A percentile compares a stretch with the other conserved stretches of the same genome.
Conservation (phyloP, 2,797 vertebrate species). For the Phataginus tricuspis region DNA sequence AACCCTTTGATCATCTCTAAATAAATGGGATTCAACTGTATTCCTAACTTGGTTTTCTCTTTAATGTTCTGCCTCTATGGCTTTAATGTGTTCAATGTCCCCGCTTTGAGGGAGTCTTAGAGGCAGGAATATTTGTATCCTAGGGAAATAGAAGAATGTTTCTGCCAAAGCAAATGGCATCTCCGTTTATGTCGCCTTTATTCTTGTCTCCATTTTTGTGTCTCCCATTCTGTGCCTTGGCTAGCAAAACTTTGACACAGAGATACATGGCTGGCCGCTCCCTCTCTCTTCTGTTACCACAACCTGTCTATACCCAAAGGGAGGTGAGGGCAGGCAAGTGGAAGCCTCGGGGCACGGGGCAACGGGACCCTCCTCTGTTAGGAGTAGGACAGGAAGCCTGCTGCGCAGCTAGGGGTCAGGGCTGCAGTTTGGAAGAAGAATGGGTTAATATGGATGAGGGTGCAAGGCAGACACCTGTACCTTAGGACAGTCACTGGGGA, state of each 20-base stretch:
- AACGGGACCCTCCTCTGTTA: not conserved
- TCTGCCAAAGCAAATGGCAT: not conserved
- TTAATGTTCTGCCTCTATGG: not conserved
- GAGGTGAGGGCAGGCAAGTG: not conserved
- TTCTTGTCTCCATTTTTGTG: not conserved
- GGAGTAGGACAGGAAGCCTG: not conserved
- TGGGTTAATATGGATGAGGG: not conserved
- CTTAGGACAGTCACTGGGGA: not conserved
- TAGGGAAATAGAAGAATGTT: not conserved
- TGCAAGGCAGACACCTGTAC: not conserved
- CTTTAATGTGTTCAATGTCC: not conserved
- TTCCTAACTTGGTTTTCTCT: not conserved
- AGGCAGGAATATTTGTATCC: not conserved
- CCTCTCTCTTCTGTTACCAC: not conserved
- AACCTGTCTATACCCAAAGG: not conserved
- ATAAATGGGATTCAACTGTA: not conserved
- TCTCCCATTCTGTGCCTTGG: not conserved
- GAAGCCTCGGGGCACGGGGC: not conserved
- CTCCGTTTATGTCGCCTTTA: not conserved
- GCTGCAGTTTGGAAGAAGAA: not conserved
- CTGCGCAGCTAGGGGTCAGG: not conserved
- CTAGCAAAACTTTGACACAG: not conserved
- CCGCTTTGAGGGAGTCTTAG: not conserved
- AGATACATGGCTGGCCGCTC: not conserved
- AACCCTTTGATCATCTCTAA: not conserved